Evolutionary conservation across 2,113 vertebrate genomes (phyloP).

Genomic region (Excalfactoria chinensis): DNA sequence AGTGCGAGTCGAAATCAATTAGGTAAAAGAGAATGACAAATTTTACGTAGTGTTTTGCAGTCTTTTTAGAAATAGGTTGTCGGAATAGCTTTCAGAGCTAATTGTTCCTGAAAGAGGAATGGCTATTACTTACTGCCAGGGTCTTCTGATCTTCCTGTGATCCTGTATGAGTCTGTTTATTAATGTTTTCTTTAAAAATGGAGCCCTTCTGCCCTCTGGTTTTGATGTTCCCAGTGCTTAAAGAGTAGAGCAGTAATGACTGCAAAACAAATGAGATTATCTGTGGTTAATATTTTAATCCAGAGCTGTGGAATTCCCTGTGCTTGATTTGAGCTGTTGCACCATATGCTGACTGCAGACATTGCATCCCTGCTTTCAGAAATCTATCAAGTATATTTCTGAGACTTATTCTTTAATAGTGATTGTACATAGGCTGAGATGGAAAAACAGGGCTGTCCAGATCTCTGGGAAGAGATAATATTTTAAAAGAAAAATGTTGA

Average conservation of each 20-base stretch:
- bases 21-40: neutral
- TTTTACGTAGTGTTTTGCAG: neutral
- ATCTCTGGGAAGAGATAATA: neutral
- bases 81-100: neutral
- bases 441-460: neutral
- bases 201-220: neutral
- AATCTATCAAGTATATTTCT: neutral
- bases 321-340: neutral
- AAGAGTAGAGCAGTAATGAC: neutral
- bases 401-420: neutral
- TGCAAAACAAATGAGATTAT: neutral
- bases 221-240: neutral
- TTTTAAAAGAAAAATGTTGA: neutral
- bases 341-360: neutral
- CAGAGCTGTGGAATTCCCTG: neutral
- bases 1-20: neutral
- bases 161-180: neutral
- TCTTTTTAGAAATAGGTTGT: neutral
- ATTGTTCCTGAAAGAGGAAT: constrained; percentile 12
- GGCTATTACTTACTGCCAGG: constrained; percentile 14
- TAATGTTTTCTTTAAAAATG: constrained; percentile 14
- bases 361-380: neutral
- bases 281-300: constrained; percentile 2
- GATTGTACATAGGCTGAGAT: neutral
- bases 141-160: neutral